Conservation (phyloP, 2,113 vertebrate species). For the Trachemys scripta region DNA sequence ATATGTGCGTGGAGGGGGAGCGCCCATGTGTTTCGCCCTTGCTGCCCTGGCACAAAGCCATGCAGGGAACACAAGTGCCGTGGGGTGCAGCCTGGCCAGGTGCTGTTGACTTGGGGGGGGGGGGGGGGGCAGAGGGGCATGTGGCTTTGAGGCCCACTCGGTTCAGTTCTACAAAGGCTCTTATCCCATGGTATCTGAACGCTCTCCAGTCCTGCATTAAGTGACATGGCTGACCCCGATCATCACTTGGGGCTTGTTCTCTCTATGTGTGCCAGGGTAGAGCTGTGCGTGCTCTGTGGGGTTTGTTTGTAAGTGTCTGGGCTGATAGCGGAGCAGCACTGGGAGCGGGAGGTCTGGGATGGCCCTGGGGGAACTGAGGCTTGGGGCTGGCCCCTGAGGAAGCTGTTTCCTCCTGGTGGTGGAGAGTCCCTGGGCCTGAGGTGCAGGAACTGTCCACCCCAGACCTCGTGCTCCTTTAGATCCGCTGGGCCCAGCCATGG, state of each 20-base stretch:
- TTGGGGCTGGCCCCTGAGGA: neutral
- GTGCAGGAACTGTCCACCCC: too few relatives aligned
- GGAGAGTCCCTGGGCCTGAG: too few relatives aligned
- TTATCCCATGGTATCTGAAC: neutral
- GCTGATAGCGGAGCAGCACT: rapidly evolving
- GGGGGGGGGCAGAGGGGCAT: neutral
- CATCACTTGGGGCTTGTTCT: neutral
- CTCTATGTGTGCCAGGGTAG: neutral
- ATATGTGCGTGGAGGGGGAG: neutral
- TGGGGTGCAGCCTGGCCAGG: neutral
- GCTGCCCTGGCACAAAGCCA: neutral
- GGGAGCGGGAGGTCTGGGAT: neutral
- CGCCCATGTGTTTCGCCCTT: neutral
- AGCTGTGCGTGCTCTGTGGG: neutral
- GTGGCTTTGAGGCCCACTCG: neutral
- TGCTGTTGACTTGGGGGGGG: neutral
- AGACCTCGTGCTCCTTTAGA: neutral
- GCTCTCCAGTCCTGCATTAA: neutral
- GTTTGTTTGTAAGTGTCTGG: rapidly evolving
- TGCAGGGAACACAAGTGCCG: neutral
- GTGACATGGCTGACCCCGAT: too few relatives aligned
- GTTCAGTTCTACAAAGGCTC: neutral
- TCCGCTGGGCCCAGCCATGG: too few relatives aligned
- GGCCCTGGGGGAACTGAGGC: neutral
- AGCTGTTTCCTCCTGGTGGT: neutral